Evolutionary conservation across 1,140 invertebrate genomes (phyloP).

Genomic region (Lanistes nyassanus): DNA sequence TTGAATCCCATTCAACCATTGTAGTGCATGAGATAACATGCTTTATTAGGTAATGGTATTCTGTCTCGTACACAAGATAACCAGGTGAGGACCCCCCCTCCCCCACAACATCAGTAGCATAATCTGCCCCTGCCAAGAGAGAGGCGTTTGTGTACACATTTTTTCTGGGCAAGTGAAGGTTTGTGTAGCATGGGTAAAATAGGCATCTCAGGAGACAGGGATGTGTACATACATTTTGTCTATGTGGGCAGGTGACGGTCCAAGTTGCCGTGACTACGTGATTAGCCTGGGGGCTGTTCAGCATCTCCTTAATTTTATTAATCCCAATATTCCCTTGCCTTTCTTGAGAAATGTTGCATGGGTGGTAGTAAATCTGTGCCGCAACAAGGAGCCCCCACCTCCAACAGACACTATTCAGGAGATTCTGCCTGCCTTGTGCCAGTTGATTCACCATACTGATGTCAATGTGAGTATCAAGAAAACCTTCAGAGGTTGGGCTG

Average conservation of each 20-base stretch:
- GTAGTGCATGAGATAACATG: too few relatives aligned
- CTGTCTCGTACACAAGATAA: too few relatives aligned
- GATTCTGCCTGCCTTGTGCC: conserved; percentile 92
- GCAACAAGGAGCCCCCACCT: conserved; percentile 68
- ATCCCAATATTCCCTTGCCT: conserved; percentile 62
- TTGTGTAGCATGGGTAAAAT: too few relatives aligned
- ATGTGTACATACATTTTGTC: too few relatives aligned
- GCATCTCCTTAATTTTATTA: conserved; percentile 65
- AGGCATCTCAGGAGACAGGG: too few relatives aligned
- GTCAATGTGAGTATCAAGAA: conserved; percentile 82
- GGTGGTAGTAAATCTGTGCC: conserved; percentile 68
- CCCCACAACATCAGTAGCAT: too few relatives aligned
- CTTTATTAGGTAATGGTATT: too few relatives aligned
- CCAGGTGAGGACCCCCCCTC: too few relatives aligned
- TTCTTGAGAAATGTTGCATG: conserved; percentile 68
- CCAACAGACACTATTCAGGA: conserved; percentile 81
- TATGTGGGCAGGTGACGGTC: conserved; percentile 62
- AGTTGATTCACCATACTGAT: conserved; percentile 95
- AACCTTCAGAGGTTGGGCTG: not conserved
- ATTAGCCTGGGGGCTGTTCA: conserved; percentile 65
- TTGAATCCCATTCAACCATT: too few relatives aligned
- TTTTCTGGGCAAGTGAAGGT: too few relatives aligned
- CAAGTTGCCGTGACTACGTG: conserved; percentile 66
- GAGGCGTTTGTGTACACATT: too few relatives aligned
- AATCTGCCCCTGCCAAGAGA: too few relatives aligned